phyloP scores from a whole-genome alignment of 2,888 invertebrate genomes.

The Sepiola atlantica region DNA sequence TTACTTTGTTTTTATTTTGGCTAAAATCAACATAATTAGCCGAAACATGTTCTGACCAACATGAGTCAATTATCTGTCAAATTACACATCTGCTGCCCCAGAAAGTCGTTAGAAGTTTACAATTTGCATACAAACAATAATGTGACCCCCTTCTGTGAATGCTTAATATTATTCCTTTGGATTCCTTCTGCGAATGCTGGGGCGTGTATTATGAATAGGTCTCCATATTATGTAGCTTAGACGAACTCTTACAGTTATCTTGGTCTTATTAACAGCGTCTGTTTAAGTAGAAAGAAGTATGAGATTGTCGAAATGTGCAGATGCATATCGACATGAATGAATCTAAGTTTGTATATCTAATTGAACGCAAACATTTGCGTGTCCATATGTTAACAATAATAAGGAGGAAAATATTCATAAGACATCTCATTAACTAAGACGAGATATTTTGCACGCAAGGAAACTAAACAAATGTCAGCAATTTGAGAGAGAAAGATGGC shows the following conservation, averaged over 20 bases:
- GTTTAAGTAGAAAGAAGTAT: background rate
- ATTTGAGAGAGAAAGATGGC: too few relatives aligned
- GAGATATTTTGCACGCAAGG: background rate
- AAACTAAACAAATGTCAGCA: background rate
- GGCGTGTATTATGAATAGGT: background rate
- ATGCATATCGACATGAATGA: background rate
- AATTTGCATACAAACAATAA: background rate
- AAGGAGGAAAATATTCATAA: background rate
- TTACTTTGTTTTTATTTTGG: background rate
- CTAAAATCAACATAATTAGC: slow-evolving; percentile 4
- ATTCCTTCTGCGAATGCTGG: background rate
- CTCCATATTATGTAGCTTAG: background rate
- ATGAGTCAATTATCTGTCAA: background rate
- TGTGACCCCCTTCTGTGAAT: background rate
- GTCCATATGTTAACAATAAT: background rate
- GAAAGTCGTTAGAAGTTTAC: background rate
- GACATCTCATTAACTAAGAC: background rate
- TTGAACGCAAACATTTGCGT: background rate
- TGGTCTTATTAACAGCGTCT: background rate
- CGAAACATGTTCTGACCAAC: background rate
- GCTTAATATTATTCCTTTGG: background rate
- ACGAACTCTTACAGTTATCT: background rate
- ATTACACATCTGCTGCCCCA: background rate
- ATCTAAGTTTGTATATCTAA: background rate
- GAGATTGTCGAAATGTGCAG: background rate